Percentiles rank a stretch among this genome's conserved stretches.
These are phyloP conservation scores for Homarus gammarus DNA, from an alignment of 2,888 invertebrate genomes.

Conservation along the genomic window DNA sequence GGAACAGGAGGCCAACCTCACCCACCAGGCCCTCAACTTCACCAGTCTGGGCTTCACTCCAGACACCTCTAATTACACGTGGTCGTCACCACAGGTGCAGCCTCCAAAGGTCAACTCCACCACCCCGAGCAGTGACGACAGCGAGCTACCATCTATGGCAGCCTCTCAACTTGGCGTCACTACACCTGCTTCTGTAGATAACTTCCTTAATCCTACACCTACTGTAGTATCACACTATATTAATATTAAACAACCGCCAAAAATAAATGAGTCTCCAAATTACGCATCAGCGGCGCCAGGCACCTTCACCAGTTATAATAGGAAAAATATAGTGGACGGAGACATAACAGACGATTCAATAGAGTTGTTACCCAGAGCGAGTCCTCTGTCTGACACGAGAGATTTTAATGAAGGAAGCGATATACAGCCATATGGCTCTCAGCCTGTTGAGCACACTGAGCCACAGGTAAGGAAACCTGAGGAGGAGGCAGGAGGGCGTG, in stretches of 20 bases:
- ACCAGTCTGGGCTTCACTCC: not conserved
- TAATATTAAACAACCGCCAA: not conserved
- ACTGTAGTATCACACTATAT: not conserved
- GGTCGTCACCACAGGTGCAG: not conserved
- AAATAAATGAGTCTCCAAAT: not conserved
- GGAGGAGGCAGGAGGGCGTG: not conserved
- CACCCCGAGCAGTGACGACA: not conserved
- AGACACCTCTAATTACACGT: not conserved
- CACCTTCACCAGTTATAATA: not conserved
- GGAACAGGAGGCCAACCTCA: slow-evolving; percentile 29
- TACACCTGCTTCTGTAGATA: not conserved
- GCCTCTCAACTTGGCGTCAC: not conserved
- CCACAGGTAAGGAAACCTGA: not conserved
- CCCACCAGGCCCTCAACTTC: not conserved
- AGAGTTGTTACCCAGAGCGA: not conserved
- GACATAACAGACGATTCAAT: not conserved
- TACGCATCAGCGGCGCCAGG: not conserved
- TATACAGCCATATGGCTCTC: not conserved
- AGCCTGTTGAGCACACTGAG: not conserved
- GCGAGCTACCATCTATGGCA: not conserved
- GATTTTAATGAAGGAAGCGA: not conserved
- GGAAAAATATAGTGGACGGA: not conserved
- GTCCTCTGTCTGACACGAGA: not conserved
- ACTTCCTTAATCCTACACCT: not conserved
- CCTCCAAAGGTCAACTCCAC: not conserved